A percentile compares a stretch with the other conserved stretches of the same genome.
These are phyloP conservation scores for Pangasius larnaudii DNA, from an alignment of 2,797 vertebrate species.

Conservation along the genomic window DNA sequence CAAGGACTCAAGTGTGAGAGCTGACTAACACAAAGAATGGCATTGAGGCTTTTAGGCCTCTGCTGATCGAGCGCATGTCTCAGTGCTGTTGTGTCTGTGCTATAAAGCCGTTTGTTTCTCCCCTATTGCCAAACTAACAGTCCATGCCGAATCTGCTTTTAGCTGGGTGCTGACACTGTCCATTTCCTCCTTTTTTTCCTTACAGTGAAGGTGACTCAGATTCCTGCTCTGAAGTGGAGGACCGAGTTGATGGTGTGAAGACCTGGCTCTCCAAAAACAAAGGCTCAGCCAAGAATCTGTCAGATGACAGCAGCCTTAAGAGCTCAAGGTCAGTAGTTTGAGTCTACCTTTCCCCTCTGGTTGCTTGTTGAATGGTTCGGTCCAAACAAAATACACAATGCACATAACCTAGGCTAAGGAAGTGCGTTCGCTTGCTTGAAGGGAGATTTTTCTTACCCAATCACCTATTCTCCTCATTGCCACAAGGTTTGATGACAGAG, in stretches of 20 bases:
- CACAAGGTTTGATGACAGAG: slow-evolving; percentile 54
- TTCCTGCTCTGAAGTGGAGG: slow-evolving; percentile 90
- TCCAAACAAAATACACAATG: slow-evolving; percentile 10
- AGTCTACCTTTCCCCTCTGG: background rate
- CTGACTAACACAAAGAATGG: slow-evolving; percentile 53
- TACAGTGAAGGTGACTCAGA: slow-evolving; percentile 90
- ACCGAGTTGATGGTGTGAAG: slow-evolving; percentile 92
- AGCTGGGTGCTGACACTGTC: slow-evolving; percentile 19
- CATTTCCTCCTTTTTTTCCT: background rate
- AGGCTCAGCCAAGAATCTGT: slow-evolving; percentile 88
- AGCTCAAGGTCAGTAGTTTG: slow-evolving; percentile 87
- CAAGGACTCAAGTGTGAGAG: slow-evolving; percentile 36
- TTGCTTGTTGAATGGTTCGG: slow-evolving; percentile 22
- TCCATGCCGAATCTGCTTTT: background rate
- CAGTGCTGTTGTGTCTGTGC: slow-evolving; percentile 35
- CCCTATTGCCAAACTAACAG: slow-evolving; percentile 58
- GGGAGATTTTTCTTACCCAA: slow-evolving; percentile 11
- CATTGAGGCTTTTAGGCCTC: slow-evolving; percentile 42
- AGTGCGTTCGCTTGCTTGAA: slow-evolving; percentile 37
- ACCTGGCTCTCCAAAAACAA: slow-evolving; percentile 98
- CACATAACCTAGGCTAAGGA: slow-evolving; percentile 46
- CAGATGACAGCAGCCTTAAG: slow-evolving; percentile 92
- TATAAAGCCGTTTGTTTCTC: slow-evolving; percentile 37
- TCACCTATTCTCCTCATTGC: slow-evolving; percentile 60
- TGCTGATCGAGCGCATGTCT: slow-evolving; percentile 64